Evolutionary conservation across 2,888 invertebrate species (phyloP), one percentile per base, ranked within the genome.

Genomic region (Lepidocyrtinus sp.): DNA sequence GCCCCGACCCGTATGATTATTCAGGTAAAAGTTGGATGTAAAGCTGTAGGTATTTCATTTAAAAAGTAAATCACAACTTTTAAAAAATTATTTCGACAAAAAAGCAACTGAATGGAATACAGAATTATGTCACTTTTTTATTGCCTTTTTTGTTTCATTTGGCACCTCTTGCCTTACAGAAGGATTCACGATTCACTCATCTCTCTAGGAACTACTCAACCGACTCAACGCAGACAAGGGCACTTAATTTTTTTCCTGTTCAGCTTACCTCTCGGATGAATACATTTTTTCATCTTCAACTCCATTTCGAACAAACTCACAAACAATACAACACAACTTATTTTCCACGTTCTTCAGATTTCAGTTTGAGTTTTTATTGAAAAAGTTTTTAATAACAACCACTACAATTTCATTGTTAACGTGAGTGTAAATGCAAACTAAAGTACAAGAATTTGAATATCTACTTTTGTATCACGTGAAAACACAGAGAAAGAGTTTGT

Each of bases 321-420:
- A n/a, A n/a, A n/a, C n/a, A n/a, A n/a, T n/a, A n/a, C n/a, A n/a
- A n/a, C n/a, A n/a, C n/a, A n/a, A n/a, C n/a, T n/a, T n/a, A n/a
- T n/a, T n/a, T n/a, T n/a, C n/a, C n/a, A n/a, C n/a, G n/a, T n/a
- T n/a, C n/a, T n/a, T n/a, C n/a, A n/a, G n/a, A n/a, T n/a, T n/a
- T n/a, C n/a, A n/a, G n/a, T n/a, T n/a, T n/a, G n/a, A 12, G 46
- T 71, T 72, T 72, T 72, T 63, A 72, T 72, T 72, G 62, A 72
- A 62, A 72, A 72, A 72, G n/a, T 72, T 72, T 70, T 72, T 72
- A 72, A 72, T 72, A 72, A 72, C 72, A 72, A 71, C 72, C 63
- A 36, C 5, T 36, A 36, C 36, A 36, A 36, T 36, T 36, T 36
- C 36, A 36, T 36, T 36, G 5, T 5, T 36, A 12, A 7, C 12